Percentiles rank a stretch among this genome's conserved stretches.
phyloP scores from a whole-genome alignment of 2,888 invertebrate species.

The Willowsia nigromaculata region DNA sequence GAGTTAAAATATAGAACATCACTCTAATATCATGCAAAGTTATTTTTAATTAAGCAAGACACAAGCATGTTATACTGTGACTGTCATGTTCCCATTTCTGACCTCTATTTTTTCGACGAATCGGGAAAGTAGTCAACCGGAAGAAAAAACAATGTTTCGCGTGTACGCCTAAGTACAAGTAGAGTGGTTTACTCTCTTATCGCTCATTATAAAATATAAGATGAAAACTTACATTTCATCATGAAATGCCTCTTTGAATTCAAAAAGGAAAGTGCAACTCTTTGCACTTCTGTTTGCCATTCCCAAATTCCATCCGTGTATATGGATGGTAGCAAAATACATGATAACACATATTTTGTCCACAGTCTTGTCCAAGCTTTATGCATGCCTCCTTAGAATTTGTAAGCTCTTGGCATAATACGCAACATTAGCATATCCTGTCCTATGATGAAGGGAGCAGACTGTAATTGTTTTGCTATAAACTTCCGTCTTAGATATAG shows the following conservation, averaged over 20 bases:
- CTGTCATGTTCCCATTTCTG: constrained; percentile 31
- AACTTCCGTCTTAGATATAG: constrained; percentile 26
- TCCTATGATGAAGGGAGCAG: not conserved
- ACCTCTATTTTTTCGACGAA: constrained; percentile 37
- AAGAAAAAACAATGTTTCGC: constrained; percentile 42
- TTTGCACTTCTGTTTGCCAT: not conserved
- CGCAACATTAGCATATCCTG: no score
- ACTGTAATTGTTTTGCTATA: no score
- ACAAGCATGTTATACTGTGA: no score
- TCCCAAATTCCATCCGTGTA: not conserved
- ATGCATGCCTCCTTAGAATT: no score
- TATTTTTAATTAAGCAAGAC: constrained; percentile 45
- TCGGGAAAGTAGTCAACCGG: constrained; percentile 10
- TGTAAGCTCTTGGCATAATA: no score
- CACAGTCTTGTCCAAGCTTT: not conserved
- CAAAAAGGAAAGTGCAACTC: not conserved
- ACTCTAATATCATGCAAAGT: constrained; percentile 11
- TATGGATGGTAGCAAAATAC: not conserved
- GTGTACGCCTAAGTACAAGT: not conserved
- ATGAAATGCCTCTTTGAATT: not conserved
- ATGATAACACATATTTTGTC: not conserved
- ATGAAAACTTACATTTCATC: no score
- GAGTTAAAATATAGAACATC: not conserved
- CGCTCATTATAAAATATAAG: not conserved
- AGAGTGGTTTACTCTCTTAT: constrained; percentile 38